Conservation (phyloP, 2,113 vertebrate species). For the Zootoca vivipara region DNA sequence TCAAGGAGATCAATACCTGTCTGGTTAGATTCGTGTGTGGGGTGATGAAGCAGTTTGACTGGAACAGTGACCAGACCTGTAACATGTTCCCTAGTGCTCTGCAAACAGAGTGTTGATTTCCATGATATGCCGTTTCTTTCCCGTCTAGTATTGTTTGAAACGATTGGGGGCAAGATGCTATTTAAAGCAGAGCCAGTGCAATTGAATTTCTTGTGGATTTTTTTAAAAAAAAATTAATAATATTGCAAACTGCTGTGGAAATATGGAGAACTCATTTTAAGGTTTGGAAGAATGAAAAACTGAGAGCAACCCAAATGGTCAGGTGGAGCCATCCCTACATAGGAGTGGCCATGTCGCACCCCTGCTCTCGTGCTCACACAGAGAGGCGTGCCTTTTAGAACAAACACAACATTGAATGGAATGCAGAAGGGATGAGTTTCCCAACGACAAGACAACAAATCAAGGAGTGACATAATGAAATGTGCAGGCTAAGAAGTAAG, state of each 20-base stretch:
- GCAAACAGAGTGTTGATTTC: neutral
- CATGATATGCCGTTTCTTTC: neutral
- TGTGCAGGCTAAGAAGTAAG: neutral
- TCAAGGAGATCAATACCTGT: conserved; percentile 20
- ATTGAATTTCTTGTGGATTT: too few species aligned
- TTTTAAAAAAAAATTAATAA: too few species aligned
- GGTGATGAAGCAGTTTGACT: neutral
- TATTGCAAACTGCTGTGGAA: too few species aligned
- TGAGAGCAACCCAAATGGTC: too few species aligned
- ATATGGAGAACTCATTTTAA: too few species aligned
- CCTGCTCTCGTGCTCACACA: too few species aligned
- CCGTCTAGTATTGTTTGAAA: neutral
- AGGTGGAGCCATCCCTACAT: too few species aligned
- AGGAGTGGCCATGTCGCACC: too few species aligned
- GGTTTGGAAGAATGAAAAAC: too few species aligned
- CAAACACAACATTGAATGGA: neutral
- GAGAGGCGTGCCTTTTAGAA: neutral
- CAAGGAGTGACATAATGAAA: neutral
- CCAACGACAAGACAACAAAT: neutral
- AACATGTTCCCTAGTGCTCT: neutral
- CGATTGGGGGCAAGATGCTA: neutral
- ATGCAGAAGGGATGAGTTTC: too few species aligned
- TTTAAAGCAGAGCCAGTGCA: neutral
- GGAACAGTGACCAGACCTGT: neutral
- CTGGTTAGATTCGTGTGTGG: conserved; percentile 6